Conservation (phyloP, 2,797 vertebrate genomes). For the Microchirus variegatus region DNA sequence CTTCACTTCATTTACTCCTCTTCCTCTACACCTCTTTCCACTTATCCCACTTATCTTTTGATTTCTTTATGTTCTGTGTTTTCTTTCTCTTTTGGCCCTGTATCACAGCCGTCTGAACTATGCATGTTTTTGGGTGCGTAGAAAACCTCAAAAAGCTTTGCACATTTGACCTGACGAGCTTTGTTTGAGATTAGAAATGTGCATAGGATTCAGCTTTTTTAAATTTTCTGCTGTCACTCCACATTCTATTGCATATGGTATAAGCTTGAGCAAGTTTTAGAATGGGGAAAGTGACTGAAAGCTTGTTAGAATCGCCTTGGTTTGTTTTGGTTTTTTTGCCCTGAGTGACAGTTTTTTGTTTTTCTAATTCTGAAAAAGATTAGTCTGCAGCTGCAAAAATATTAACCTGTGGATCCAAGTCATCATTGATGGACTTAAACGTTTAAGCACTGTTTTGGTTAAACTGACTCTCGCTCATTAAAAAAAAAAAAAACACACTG, state of each 20-base stretch:
- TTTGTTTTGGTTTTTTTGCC: conserved; percentile 2
- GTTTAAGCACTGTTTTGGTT: conserved; percentile 6
- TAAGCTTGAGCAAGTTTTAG: background rate
- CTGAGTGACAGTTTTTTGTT: background rate
- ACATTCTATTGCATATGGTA: conserved; percentile 13
- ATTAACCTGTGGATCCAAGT: conserved; percentile 43
- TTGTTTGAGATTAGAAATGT: conserved; percentile 68
- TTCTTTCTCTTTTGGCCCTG: conserved; percentile 38
- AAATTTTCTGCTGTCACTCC: conserved; percentile 55
- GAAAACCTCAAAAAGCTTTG: conserved; percentile 50
- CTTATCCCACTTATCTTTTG: conserved; percentile 4
- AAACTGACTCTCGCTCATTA: conserved; percentile 7
- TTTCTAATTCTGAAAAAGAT: conserved; percentile 9
- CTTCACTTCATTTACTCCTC: background rate
- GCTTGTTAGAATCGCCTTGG: conserved; percentile 11
- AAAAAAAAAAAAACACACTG: no score
- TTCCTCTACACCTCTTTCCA: background rate
- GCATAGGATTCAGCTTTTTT: conserved; percentile 40
- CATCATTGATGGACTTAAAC: background rate
- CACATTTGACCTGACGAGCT: conserved; percentile 60
- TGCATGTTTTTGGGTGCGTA: conserved; percentile 60
- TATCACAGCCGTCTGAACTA: conserved; percentile 59
- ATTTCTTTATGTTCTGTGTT: conserved; percentile 10
- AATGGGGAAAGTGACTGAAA: conserved; percentile 57
- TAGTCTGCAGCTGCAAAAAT: conserved; percentile 12